These are phyloP conservation scores for Scalopus aquaticus DNA, from an alignment of 2,113 vertebrate species.

Conservation along the genomic window DNA sequence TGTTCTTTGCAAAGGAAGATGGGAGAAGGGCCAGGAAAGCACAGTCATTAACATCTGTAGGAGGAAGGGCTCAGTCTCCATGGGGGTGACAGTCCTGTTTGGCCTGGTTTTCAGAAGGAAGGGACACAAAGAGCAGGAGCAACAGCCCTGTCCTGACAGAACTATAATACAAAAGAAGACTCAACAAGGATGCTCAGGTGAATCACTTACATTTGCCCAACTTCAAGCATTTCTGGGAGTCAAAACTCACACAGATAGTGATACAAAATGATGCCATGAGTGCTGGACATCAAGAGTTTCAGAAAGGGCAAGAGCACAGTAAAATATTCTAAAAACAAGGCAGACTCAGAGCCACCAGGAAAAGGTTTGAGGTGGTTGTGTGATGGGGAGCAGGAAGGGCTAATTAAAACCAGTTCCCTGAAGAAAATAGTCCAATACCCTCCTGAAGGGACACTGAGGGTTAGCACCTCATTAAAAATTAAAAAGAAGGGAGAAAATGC, in stretches of 20 bases:
- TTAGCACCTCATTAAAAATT: neutral
- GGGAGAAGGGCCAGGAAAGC: neutral
- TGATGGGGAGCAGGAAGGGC: neutral
- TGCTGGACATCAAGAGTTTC: neutral
- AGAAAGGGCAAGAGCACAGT: neutral
- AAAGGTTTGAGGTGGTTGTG: neutral
- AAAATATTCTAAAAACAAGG: neutral
- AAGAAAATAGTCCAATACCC: neutral
- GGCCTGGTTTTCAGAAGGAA: neutral
- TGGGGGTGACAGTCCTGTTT: neutral
- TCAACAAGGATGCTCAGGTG: neutral
- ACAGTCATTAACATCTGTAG: neutral
- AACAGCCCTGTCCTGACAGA: neutral
- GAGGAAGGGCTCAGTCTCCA: neutral
- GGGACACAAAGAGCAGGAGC: neutral
- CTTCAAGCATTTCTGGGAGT: neutral
- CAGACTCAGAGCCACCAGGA: neutral
- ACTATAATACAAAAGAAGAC: neutral
- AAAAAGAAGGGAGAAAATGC: neutral
- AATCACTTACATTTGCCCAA: neutral
- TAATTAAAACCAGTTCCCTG: neutral
- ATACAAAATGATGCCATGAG: neutral
- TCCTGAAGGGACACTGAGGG: neutral
- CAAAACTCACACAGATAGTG: neutral
- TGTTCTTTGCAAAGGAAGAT: neutral